Conservation (phyloP, 2,113 vertebrate genomes). For the Sylvia atricapilla region DNA sequence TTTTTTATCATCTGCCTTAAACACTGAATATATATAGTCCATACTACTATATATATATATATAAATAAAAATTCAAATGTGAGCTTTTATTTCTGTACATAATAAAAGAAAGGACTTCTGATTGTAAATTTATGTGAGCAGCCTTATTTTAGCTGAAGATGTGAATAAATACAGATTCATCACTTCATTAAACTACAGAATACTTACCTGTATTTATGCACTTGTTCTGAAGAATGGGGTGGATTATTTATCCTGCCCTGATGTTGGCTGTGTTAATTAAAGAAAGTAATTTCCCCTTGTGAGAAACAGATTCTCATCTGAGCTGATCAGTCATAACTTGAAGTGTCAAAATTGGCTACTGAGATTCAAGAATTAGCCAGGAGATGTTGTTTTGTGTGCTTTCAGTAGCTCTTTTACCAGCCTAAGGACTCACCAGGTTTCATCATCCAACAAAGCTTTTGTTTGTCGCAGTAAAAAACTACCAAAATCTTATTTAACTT, state of each 20-base stretch:
- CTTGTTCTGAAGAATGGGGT: background rate
- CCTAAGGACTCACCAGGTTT: background rate
- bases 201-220: background rate
- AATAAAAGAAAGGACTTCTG: background rate
- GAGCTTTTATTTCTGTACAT: background rate
- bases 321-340: background rate
- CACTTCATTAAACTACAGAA: background rate
- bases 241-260: background rate
- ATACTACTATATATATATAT: background rate
- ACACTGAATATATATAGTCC: background rate
- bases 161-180: background rate
- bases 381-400: background rate
- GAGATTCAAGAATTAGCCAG: background rate
- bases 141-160: background rate
- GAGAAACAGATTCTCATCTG: background rate
- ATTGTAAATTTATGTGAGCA: background rate
- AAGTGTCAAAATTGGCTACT: background rate
- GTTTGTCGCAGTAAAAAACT: background rate
- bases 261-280: background rate
- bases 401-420: background rate
- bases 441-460: background rate
- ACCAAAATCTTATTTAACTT: background rate
- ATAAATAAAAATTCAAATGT: background rate
- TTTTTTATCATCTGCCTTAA: background rate
- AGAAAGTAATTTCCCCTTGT: background rate